Conservation (phyloP, 1,140 invertebrate species). For the Eueides isabella region DNA sequence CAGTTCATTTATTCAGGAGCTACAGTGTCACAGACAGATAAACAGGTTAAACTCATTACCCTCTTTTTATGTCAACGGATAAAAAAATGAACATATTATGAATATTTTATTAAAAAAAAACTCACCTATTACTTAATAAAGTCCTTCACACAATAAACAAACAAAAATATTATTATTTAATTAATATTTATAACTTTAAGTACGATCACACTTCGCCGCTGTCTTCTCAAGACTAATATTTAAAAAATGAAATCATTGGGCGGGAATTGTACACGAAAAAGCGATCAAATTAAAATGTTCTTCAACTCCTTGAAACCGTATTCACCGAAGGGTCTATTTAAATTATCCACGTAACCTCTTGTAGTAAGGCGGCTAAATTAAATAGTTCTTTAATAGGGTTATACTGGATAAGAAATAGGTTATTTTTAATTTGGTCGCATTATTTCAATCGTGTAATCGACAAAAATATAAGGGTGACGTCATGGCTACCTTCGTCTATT, state of each 20-base stretch:
- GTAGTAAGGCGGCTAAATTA: not conserved
- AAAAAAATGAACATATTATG: too few species aligned
- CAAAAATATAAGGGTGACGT: conserved; percentile 68
- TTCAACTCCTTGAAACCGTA: not conserved
- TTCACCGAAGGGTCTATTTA: conserved; percentile 20
- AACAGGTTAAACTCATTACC: too few species aligned
- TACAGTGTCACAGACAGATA: too few species aligned
- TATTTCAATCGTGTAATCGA: conserved; percentile 51
- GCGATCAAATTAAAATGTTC: conserved; percentile 31
- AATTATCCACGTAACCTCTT: conserved; percentile 35
- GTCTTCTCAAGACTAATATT: conserved; percentile 41
- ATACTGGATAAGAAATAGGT: not conserved
- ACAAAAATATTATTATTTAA: conserved; percentile 21
- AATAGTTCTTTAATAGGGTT: not conserved
- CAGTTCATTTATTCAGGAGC: too few species aligned
- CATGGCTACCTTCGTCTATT: conserved; percentile 49
- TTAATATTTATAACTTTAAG: conserved; percentile 12
- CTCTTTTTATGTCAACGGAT: too few species aligned
- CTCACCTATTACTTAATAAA: not conserved
- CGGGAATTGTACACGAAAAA: conserved; percentile 43
- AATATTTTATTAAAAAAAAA: not conserved
- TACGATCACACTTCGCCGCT: conserved; percentile 24
- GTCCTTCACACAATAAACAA: not conserved
- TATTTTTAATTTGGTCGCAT: not conserved
- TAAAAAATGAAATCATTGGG: conserved; percentile 41